These are phyloP conservation scores for Villa cingulata DNA, from an alignment of 2,888 invertebrate genomes.

Conservation along the genomic window DNA sequence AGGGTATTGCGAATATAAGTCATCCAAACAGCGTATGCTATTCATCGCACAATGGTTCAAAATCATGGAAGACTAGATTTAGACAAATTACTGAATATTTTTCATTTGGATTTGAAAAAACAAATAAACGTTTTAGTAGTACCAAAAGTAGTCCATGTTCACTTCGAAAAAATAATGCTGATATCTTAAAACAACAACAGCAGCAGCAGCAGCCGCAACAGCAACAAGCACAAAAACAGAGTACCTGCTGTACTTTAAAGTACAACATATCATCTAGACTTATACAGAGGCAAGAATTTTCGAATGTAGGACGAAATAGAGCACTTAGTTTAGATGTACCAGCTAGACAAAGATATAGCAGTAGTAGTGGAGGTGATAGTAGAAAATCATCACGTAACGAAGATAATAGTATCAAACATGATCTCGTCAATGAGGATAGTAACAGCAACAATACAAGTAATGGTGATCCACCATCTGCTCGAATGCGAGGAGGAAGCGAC, in stretches of 20 bases:
- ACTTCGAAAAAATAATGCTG: constrained; percentile 24
- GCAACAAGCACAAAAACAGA: constrained; percentile 1
- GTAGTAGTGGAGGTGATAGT: constrained; percentile 30
- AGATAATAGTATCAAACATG: constrained; percentile 20
- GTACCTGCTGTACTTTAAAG: constrained; percentile 31
- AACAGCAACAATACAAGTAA: constrained; percentile 34
- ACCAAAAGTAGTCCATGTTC: constrained; percentile 32
- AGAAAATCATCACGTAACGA: constrained; percentile 31
- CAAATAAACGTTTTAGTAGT: constrained; percentile 28
- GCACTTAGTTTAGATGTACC: constrained; percentile 36
- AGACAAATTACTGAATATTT: constrained; percentile 36
- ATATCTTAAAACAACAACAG: constrained; percentile 1
- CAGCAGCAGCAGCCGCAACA: not conserved
- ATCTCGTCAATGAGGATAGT: constrained; percentile 23
- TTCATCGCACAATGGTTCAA: constrained; percentile 15
- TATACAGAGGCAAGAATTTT: constrained; percentile 20
- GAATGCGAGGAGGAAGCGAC: constrained; percentile 24
- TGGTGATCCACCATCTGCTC: constrained; percentile 28
- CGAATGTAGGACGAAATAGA: constrained; percentile 25
- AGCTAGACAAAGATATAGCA: constrained; percentile 23
- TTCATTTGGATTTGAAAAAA: constrained; percentile 34
- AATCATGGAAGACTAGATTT: constrained; percentile 32
- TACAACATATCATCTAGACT: constrained; percentile 26
- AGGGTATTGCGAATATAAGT: constrained; percentile 1
- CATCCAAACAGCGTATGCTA: constrained; percentile 12